Evolutionary conservation across 2,888 invertebrate genomes (phyloP).

Genomic region (Ochropacha duplaris): DNA sequence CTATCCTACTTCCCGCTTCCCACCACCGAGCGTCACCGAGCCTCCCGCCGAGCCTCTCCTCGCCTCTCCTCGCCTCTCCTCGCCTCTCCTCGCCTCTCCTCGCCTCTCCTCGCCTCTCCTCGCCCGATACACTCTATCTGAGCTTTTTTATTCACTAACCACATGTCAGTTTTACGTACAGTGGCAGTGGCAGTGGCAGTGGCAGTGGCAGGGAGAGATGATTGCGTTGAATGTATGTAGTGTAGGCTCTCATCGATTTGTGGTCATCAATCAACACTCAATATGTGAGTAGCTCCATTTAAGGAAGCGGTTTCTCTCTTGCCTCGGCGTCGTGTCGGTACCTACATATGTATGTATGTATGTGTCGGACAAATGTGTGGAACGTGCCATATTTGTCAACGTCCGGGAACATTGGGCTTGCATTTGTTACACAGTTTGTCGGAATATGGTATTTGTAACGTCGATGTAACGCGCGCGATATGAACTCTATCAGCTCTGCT

Average conservation of each 20-base stretch:
- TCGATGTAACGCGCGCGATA: slow-evolving; percentile 14
- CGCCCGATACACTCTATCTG: slow-evolving; percentile 20
- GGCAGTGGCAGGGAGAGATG: slow-evolving; percentile 10
- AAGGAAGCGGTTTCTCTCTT: slow-evolving; percentile 33
- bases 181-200: slow-evolving; percentile 18
- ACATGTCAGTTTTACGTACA: slow-evolving; percentile 3
- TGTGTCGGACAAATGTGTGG: slow-evolving; percentile 21
- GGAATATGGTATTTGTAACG: slow-evolving; percentile 27
- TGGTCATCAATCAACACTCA: slow-evolving; percentile 51
- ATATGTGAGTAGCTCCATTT: slow-evolving; percentile 46
- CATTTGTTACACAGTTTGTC: slow-evolving; percentile 43
- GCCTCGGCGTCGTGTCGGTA: too few relatives aligned
- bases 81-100: not conserved
- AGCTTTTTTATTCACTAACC: slow-evolving; percentile 32
- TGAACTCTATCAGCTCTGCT: slow-evolving; percentile 6
- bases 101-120: too few relatives aligned
- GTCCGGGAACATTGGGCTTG: slow-evolving; percentile 40
- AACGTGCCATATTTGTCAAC: slow-evolving; percentile 54
- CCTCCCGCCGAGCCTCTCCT: too few relatives aligned
- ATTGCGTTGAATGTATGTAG: slow-evolving; percentile 12
- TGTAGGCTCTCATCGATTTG: slow-evolving; percentile 20
- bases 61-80: too few relatives aligned
- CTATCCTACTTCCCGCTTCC: too few relatives aligned
- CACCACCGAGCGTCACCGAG: not conserved
- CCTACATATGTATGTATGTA: too few relatives aligned